A percentile compares a stretch with the other conserved stretches of the same genome.
phyloP scores from a whole-genome alignment of 1,140 invertebrate genomes.

The Bombyx mori region ASM3026992v2 NC_085111.1:8293501-8294000 shows the following conservation, averaged over 20 bases:
- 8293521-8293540: not conserved
- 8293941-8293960: not conserved
- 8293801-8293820: conserved; percentile 15
- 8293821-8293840: conserved; percentile 19
- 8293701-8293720: conserved; percentile 57
- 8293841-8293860: conserved; percentile 34
- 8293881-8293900: not conserved
- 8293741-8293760: conserved; percentile 64
- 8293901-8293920: not conserved
- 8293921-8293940: no score
- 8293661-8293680: conserved; percentile 63
- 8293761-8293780: conserved; percentile 43
- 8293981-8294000: no score
- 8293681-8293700: conserved; percentile 53
- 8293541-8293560: conserved; percentile 5
- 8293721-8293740: conserved; percentile 61
- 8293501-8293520: no score
- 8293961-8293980: no score
- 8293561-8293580: conserved; percentile 22
- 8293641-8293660: conserved; percentile 57
- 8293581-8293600: conserved; percentile 11
- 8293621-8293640: conserved; percentile 23
- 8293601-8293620: conserved; percentile 24
- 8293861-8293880: conserved; percentile 18
- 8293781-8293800: conserved; percentile 16